Percentiles rank a stretch among this genome's conserved stretches.
Evolutionary conservation across 2,888 invertebrate species (phyloP).

Genomic region (Diachrysia chrysitis): DNA sequence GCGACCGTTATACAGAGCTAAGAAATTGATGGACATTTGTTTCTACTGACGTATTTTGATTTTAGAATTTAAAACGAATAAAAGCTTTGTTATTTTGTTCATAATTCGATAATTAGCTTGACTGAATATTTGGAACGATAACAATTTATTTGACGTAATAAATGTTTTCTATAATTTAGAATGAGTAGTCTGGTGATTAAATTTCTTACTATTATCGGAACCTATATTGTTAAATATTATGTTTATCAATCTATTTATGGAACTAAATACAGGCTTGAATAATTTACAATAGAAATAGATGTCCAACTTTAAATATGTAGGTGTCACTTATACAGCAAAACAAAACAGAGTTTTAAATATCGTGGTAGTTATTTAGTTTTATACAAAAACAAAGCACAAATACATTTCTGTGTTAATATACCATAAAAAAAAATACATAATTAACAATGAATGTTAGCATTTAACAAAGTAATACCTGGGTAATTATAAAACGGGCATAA

Average conservation of each 20-base stretch:
- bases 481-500: slow-evolving; percentile 15
- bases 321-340: no score
- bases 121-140: background rate
- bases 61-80: slow-evolving; percentile 10
- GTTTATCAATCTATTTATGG: no score
- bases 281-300: no score
- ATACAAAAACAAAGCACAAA: background rate
- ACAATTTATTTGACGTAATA: background rate
- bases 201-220: background rate
- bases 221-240: no score
- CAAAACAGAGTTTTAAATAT: no score
- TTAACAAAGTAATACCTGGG: background rate
- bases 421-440: background rate
- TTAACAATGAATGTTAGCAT: slow-evolving; percentile 21
- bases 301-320: no score
- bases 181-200: background rate
- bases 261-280: no score
- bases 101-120: slow-evolving; percentile 10
- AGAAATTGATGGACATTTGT: slow-evolving; percentile 55
- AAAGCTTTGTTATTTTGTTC: slow-evolving; percentile 14
- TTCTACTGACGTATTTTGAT: slow-evolving; percentile 24
- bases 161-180: background rate
- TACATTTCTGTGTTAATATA: background rate
- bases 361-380: no score
- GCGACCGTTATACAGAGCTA: slow-evolving; percentile 57